These are phyloP conservation scores for Allygus modestus DNA, from an alignment of 2,888 invertebrate species.

Conservation along the genomic window DNA sequence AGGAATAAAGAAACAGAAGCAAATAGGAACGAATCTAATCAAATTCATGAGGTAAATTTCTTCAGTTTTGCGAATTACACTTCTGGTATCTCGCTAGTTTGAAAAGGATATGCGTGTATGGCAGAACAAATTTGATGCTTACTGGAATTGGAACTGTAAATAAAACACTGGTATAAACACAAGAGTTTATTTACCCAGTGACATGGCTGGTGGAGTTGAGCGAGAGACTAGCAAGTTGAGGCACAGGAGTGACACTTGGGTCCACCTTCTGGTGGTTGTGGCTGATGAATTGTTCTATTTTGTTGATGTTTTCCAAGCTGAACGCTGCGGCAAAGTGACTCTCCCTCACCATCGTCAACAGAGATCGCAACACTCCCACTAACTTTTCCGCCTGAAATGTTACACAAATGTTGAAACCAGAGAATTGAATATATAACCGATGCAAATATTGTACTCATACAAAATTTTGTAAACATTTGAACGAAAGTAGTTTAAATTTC, in stretches of 20 bases:
- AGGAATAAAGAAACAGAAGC: too few relatives aligned
- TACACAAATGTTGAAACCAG: too few relatives aligned
- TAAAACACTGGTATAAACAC: not conserved
- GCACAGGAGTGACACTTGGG: not conserved
- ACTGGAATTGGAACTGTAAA: not conserved
- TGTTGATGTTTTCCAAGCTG: not conserved
- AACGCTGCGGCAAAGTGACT: not conserved
- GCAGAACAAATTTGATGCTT: too few relatives aligned
- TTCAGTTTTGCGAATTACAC: too few relatives aligned
- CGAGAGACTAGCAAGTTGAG: not conserved
- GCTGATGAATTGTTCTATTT: slow-evolving; percentile 40
- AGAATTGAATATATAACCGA: too few relatives aligned
- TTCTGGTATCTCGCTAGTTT: too few relatives aligned
- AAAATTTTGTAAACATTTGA: too few relatives aligned
- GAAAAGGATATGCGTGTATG: too few relatives aligned
- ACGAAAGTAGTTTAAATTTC: too few relatives aligned
- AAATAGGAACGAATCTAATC: too few relatives aligned
- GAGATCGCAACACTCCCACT: not conserved
- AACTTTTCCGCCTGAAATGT: slow-evolving; percentile 24
- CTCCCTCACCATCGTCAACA: not conserved
- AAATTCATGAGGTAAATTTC: too few relatives aligned
- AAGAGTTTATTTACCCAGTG: slow-evolving; percentile 2
- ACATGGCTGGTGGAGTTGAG: not conserved
- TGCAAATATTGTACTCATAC: too few relatives aligned
- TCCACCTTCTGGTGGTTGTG: slow-evolving; percentile 45